A percentile compares a stretch with the other conserved stretches of the same genome.
These are phyloP conservation scores for Carterocephalus palaemon DNA, from an alignment of 2,888 invertebrate genomes.

Conservation along the genomic window DNA sequence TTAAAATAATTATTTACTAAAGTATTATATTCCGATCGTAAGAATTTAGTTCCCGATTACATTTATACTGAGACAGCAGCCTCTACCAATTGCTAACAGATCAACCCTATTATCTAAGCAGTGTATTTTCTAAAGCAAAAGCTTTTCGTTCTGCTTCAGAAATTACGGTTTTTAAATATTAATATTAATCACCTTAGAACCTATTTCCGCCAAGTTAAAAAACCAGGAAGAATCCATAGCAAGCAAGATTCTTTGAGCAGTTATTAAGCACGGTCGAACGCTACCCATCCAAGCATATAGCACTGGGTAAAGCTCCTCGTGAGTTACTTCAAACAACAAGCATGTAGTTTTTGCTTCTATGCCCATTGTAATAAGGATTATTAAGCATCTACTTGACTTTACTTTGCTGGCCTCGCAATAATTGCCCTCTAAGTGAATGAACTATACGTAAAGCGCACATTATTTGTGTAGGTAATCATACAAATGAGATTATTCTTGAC, in stretches of 20 bases:
- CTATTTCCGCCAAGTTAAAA: conserved; percentile 51
- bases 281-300: conserved; percentile 70
- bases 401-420: conserved; percentile 37
- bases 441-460: conserved; percentile 50
- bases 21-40: no score
- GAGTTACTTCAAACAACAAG: conserved; percentile 37
- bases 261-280: conserved; percentile 60
- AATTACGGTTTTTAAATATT: conserved; percentile 20
- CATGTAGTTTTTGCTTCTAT: conserved; percentile 29
- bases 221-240: conserved; percentile 54
- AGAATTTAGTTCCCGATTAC: no score
- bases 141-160: conserved; percentile 29
- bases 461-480: conserved; percentile 26
- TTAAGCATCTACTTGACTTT: conserved; percentile 21
- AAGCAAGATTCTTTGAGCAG: conserved; percentile 47
- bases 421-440: conserved; percentile 69
- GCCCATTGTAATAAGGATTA: conserved; percentile 20
- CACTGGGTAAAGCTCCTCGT: conserved; percentile 48
- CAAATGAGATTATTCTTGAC: conserved; percentile 20
- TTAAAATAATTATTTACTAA: no score
- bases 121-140: no score
- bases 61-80: no score
- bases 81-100: no score
- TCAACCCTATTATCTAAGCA: background rate
- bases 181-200: conserved; percentile 30